Evolutionary conservation across 1,140 invertebrate genomes (phyloP), one percentile per base, ranked within the genome.

Genomic region (Proctacanthus coquilletti): DNA sequence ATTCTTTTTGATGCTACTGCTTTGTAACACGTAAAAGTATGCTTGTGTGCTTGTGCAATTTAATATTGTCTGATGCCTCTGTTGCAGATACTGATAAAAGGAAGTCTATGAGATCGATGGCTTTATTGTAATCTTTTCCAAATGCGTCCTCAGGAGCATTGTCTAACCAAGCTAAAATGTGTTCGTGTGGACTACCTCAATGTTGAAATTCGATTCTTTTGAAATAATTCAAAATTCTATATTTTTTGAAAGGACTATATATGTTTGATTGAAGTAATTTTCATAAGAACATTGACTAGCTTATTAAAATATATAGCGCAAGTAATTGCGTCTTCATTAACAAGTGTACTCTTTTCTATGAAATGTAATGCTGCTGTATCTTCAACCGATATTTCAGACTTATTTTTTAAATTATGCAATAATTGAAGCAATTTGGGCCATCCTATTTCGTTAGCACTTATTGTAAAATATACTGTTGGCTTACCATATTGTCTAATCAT

Each of bases 21-120:
- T n/a, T n/a, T n/a, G n/a, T n/a, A n/a, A n/a, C 59, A 60, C 5
- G 49, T 56, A 35, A 51, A 51, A 42, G 53, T 60, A 36, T 60
- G 53, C 36, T 51, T 52, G 48, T 59, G 57, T 15, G 46, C 53
- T 37, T 61, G n/a, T n/a, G n/a, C n/a, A n/a, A n/a, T n/a, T n/a
- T n/a, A n/a, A n/a, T n/a, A n/a, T n/a, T n/a, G n/a, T n/a, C n/a
- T n/a, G n/a, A n/a, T n/a, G n/a, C n/a, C n/a, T n/a, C n/a, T n/a
- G n/a, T n/a, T n/a, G n/a, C n/a, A n/a, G n/a, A n/a, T n/a, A n/a
- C n/a, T 2, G 55, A 48, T 48, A 45, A 46, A 25, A 57, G 14
- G 18, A 50, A 43, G 9, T 52, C 49, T 27, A 56, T 43, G 36
- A 57, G 50, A 9, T 51, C 40, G 19, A 35, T 35, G 17, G 34